Base-by-base conservation (phyloP, 2,888 invertebrate species). In the Chydorus sphaericus region DNA sequence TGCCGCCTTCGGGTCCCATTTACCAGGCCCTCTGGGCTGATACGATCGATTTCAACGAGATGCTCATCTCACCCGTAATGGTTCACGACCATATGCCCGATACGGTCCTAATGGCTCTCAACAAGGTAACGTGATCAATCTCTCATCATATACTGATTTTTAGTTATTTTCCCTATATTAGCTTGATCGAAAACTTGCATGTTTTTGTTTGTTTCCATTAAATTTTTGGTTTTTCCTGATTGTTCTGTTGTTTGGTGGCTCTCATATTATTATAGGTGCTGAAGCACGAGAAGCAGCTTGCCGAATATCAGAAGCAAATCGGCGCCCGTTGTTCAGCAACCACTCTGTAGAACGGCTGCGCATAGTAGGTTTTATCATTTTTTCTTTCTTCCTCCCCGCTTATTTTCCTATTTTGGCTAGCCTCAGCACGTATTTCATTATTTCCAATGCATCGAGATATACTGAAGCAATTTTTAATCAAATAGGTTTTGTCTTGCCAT, bases 11-110 rank as follows among this genome's bases (percentile, higher is more conserved):
- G 31, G 20, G 36, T 29, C 87, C 88, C 0, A 84, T 88, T 23
- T 89, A 86, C 69, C 87, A 88, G 70, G 90, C 88, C 11, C 73
- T 90, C 20, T 88, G 87, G 88, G 86, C 85, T 1, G 81, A 83
- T 61, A 85, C 84, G 62, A 80, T 78, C 39, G 85, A 86, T 68
- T 89, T 89, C 67, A 85, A 87, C 68, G 85, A 89, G 71, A 87
- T 90, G 20, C 75, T 89, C 55, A 86, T 90, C 61, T 88, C 88
- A 28, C 89, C 89, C 1, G 85, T 85, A 53, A 89, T 89, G 88
- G 66, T 89, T 59, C 85, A 87, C 70, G 89, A 90, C 69, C 89
- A 90, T 69, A 88, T 90, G 88, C 88, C 89, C 30, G 87, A 89
- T 67, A 83, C 81, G 68, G 83, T 89, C 58, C 73, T 89, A 63